A percentile compares a stretch with the other conserved stretches of the same genome.
phyloP scores from a whole-genome alignment of 1,140 invertebrate species.

The Cheumatopsyche charites region DNA sequence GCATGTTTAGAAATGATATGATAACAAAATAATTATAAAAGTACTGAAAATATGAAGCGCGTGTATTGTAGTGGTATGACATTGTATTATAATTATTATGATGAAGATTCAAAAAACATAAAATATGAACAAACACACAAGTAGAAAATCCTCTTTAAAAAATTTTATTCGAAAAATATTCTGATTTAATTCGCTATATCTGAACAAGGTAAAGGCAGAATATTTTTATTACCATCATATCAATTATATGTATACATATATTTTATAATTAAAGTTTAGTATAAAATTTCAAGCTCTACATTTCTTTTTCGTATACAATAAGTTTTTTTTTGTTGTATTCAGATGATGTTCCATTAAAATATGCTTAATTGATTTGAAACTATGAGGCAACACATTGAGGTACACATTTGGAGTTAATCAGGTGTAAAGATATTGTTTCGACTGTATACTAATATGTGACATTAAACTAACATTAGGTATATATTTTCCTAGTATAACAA shows the following conservation, averaged over 20 bases:
- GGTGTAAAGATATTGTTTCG: slow-evolving; percentile 39
- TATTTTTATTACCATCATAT: slow-evolving; percentile 25
- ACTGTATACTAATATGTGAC: slow-evolving; percentile 44
- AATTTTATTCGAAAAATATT: slow-evolving; percentile 36
- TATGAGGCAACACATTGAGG: slow-evolving; percentile 41
- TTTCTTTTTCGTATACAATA: slow-evolving; percentile 47
- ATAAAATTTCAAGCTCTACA: slow-evolving; percentile 47
- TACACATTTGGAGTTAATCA: slow-evolving; percentile 42
- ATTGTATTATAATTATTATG: too few relatives aligned
- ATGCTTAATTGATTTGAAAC: slow-evolving; percentile 26
- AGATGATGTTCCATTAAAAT: slow-evolving; percentile 3
- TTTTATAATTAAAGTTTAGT: slow-evolving; percentile 35
- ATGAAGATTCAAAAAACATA: not conserved
- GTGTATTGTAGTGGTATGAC: too few relatives aligned
- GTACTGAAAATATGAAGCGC: too few relatives aligned
- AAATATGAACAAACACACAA: not conserved
- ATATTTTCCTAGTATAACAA: slow-evolving; percentile 43
- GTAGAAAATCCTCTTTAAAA: slow-evolving; percentile 10
- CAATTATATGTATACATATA: slow-evolving; percentile 31
- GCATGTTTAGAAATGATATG: too few relatives aligned
- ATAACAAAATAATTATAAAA: too few relatives aligned
- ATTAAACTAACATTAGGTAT: slow-evolving; percentile 41
- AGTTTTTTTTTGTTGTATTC: slow-evolving; percentile 31
- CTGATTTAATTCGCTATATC: slow-evolving; percentile 30
- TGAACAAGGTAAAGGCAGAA: slow-evolving; percentile 33